Conservation (phyloP, 2,113 vertebrate genomes). For the Beaufortia kweichowensis region DNA sequence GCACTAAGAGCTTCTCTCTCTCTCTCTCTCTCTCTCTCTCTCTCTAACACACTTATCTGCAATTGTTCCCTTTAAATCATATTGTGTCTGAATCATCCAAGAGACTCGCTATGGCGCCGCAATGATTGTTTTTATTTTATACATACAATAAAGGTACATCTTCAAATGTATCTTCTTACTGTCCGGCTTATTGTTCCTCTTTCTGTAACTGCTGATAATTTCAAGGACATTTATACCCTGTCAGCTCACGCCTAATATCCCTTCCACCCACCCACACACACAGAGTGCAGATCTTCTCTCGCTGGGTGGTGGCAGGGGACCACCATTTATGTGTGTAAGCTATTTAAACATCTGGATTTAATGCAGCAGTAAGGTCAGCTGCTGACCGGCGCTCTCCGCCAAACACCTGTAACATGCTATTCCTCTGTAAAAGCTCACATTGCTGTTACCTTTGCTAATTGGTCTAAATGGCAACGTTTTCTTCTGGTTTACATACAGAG, state of each 20-base stretch:
- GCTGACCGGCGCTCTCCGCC: constrained; percentile 62
- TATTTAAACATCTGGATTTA: constrained; percentile 76
- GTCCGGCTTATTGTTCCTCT: constrained; percentile 17
- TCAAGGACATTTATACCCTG: not conserved
- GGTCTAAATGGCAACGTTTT: too few relatives aligned
- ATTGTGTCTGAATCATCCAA: constrained; percentile 37
- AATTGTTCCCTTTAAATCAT: constrained; percentile 45
- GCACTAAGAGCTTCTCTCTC: constrained; percentile 67
- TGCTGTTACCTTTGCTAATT: too few relatives aligned
- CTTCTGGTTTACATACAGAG: too few relatives aligned
- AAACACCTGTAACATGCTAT: too few relatives aligned
- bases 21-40: constrained; percentile 16
- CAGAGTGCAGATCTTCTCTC: constrained; percentile 24
- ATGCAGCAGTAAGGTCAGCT: constrained; percentile 72
- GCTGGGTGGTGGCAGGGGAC: constrained; percentile 46
- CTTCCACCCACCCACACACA: constrained; percentile 26
- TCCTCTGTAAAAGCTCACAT: too few relatives aligned
- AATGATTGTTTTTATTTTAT: not conserved
- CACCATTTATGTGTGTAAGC: constrained; percentile 52
- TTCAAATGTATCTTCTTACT: not conserved
- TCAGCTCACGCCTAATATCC: not conserved
- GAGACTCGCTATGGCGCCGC: constrained; percentile 2
- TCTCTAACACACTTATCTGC: constrained; percentile 33
- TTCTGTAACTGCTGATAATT: constrained; percentile 2
- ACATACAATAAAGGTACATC: not conserved